These are phyloP conservation scores for Pheosia gnoma DNA, from an alignment of 2,888 invertebrate species.

Conservation along the genomic window DNA sequence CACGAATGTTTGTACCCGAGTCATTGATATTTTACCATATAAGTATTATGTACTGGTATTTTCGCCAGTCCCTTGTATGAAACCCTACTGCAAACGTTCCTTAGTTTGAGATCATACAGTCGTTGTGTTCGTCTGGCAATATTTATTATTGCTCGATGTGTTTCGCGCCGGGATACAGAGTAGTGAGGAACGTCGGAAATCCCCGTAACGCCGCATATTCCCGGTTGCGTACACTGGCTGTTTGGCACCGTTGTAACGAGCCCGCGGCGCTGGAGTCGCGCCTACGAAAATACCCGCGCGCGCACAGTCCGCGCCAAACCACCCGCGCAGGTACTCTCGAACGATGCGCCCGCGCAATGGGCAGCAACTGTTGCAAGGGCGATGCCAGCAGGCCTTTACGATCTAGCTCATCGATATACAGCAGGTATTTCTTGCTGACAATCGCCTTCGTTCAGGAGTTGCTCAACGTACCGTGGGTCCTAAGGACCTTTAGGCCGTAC, in stretches of 20 bases:
- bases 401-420: conserved; percentile 78
- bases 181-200: too few relatives aligned
- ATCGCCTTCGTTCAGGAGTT: conserved; percentile 66
- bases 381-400: conserved; percentile 75
- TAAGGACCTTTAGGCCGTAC: conserved; percentile 64
- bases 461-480: conserved; percentile 66
- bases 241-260: conserved; percentile 48
- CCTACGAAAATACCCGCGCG: conserved; percentile 67
- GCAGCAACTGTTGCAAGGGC: conserved; percentile 85
- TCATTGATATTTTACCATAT: too few relatives aligned
- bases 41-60: too few relatives aligned
- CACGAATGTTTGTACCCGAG: too few relatives aligned
- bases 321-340: conserved; percentile 64
- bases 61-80: too few relatives aligned
- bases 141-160: too few relatives aligned
- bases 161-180: too few relatives aligned
- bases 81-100: too few relatives aligned
- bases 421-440: conserved; percentile 77
- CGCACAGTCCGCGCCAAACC: conserved; percentile 69
- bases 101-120: too few relatives aligned
- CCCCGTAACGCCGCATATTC: conserved; percentile 26
- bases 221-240: conserved; percentile 23
- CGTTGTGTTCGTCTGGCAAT: too few relatives aligned
- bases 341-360: conserved; percentile 79
- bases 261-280: conserved; percentile 63